Evolutionary conservation across 2,797 vertebrate genomes (phyloP).

Genomic region (Sebastes hopkinsi): DNA sequence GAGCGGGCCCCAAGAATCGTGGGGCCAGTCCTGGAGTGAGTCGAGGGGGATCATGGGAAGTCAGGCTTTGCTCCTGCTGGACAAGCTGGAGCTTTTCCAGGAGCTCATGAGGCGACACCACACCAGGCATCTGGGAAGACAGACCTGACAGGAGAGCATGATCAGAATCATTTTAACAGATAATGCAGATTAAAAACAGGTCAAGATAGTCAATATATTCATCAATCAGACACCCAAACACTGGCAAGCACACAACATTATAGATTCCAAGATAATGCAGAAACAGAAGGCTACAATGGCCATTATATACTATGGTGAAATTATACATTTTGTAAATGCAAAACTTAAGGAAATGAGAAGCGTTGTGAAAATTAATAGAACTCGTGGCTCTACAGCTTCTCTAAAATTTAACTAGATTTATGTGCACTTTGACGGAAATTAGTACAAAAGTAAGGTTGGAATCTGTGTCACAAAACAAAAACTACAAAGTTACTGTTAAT

Average conservation of each 20-base stretch:
- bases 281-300: not conserved
- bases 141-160: conserved; percentile 28
- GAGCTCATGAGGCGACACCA: conserved; percentile 90
- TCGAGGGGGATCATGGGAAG: conserved; percentile 75
- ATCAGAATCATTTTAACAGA: not conserved
- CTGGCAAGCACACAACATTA: not conserved
- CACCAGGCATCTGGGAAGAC: conserved; percentile 65
- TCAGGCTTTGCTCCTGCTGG: conserved; percentile 88
- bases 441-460: not conserved
- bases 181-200: not conserved
- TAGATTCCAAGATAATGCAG: not conserved
- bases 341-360: not conserved
- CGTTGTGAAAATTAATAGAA: not conserved
- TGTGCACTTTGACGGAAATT: not conserved
- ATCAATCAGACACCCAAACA: not conserved
- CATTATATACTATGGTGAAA: not conserved
- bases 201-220: not conserved
- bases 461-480: not conserved
- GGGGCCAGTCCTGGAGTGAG: conserved; percentile 86
- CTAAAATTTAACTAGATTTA: not conserved
- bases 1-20: conserved; percentile 85
- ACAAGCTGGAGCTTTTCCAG: conserved; percentile 90
- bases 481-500: not conserved
- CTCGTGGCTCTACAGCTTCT: not conserved
- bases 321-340: not conserved